phyloP scores from a whole-genome alignment of 2,113 vertebrate species.

The Ondatra zibethicus region DNA sequence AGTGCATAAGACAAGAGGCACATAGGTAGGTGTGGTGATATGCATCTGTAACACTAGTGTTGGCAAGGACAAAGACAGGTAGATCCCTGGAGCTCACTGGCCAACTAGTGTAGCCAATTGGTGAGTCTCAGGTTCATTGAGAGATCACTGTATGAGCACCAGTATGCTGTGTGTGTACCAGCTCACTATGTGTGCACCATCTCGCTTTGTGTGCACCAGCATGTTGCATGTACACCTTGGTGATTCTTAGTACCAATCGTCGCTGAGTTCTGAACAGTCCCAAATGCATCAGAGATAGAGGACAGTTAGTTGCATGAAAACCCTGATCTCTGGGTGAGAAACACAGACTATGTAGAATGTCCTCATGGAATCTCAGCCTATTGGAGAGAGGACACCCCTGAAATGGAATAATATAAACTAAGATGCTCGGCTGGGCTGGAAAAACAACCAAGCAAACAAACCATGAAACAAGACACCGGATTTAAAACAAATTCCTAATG shows the following conservation, averaged over 20 bases:
- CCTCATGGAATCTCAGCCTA: neutral
- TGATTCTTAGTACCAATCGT: fast-evolving
- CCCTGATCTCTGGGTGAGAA: neutral
- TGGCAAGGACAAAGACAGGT: neutral
- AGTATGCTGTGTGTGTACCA: neutral
- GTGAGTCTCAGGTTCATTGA: neutral
- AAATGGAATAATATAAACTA: neutral
- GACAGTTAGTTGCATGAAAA: neutral
- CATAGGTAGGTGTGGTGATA: no score
- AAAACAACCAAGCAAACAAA: neutral
- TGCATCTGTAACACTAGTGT: neutral
- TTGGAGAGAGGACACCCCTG: neutral
- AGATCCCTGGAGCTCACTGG: neutral
- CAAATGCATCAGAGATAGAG: neutral
- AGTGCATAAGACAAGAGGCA: fast-evolving
- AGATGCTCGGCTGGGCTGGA: fast-evolving
- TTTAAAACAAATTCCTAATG: fast-evolving
- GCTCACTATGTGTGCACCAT: neutral
- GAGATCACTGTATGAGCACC: neutral
- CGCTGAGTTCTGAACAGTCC: neutral
- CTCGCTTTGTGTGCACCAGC: neutral
- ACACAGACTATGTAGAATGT: fast-evolving
- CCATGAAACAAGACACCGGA: fast-evolving
- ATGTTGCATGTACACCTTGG: neutral
- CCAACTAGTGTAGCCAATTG: neutral